Percentiles rank a stretch among this genome's conserved stretches.
Evolutionary conservation across 92 coral and sea anemone species (phyloP).

Genomic region (Parazoanthus darwini): DNA sequence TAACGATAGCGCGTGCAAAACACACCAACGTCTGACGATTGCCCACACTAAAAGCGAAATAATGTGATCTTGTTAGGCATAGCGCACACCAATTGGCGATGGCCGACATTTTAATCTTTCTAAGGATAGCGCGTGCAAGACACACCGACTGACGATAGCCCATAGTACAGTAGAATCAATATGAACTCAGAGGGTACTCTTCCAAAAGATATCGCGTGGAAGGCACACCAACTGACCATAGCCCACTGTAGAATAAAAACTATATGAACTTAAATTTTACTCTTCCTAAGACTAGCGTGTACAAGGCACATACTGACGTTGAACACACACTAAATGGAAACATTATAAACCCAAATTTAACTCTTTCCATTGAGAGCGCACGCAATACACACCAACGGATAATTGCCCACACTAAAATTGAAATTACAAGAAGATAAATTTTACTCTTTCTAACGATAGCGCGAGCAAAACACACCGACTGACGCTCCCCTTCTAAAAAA

Average conservation of each 20-base stretch:
- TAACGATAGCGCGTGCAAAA: no score
- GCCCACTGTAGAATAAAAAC: conserved; percentile 12
- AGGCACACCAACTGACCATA: conserved; percentile 17
- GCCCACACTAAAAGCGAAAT: conserved; percentile 17
- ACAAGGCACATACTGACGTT: conserved; percentile 16
- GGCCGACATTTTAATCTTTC: conserved; percentile 5
- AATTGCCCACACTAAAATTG: conserved; percentile 15
- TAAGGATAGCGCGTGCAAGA: no score
- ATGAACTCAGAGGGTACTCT: conserved; percentile 17
- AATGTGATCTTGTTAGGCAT: conserved; percentile 15
- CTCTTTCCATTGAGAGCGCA: conserved; percentile 14
- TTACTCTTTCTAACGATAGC: background rate
- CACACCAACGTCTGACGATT: conserved; percentile 4
- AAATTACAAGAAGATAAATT: conserved; percentile 9
- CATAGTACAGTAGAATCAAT: conserved; percentile 15
- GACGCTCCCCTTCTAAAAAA: conserved; percentile 1
- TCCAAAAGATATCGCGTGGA: conserved; percentile 17
- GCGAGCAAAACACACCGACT: no score
- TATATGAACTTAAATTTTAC: no score
- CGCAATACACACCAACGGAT: conserved; percentile 17
- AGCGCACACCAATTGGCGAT: conserved; percentile 18
- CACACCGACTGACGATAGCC: background rate
- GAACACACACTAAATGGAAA: conserved; percentile 15
- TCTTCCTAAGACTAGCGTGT: conserved; percentile 3
- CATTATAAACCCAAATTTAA: conserved; percentile 13